phyloP scores from a whole-genome alignment of 2,113 vertebrate genomes.

The Alligator sinensis region DNA sequence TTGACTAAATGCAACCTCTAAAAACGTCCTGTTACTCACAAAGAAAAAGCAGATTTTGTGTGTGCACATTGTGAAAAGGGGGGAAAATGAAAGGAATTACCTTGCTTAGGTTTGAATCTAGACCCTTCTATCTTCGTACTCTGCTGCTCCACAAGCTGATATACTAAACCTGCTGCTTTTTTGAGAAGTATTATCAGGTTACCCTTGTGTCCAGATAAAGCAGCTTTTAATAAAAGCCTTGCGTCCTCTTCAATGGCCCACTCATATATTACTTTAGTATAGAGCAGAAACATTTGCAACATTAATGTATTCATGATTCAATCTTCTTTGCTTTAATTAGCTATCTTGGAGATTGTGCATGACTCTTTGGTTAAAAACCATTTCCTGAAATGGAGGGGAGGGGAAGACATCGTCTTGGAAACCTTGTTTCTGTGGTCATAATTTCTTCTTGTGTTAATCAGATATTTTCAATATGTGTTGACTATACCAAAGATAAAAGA shows the following conservation, averaged over 20 bases:
- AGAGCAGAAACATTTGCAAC: background rate
- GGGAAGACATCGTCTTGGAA: background rate
- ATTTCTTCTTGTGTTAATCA: conserved; percentile 58
- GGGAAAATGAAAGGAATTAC: background rate
- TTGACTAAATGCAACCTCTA: background rate
- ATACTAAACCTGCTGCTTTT: background rate
- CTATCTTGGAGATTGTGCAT: background rate
- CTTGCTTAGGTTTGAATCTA: background rate
- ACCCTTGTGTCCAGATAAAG: background rate
- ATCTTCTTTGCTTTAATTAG: conserved; percentile 56
- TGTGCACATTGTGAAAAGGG: background rate
- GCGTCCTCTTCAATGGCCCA: background rate
- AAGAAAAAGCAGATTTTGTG: background rate
- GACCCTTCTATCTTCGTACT: background rate
- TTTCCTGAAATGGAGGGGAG: conserved; percentile 34
- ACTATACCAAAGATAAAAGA: conserved; percentile 57
- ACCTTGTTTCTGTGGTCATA: conserved; percentile 2
- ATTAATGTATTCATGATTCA: conserved; percentile 43
- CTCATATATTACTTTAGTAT: background rate
- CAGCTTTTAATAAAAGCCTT: conserved; percentile 10
- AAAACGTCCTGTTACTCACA: background rate
- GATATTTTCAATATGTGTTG: conserved; percentile 34
- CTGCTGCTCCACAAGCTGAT: background rate
- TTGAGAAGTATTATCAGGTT: background rate
- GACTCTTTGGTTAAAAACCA: conserved; percentile 55